Evolutionary conservation across 2,888 invertebrate genomes (phyloP).

Genomic region (Drosophila meridiana): DNA sequence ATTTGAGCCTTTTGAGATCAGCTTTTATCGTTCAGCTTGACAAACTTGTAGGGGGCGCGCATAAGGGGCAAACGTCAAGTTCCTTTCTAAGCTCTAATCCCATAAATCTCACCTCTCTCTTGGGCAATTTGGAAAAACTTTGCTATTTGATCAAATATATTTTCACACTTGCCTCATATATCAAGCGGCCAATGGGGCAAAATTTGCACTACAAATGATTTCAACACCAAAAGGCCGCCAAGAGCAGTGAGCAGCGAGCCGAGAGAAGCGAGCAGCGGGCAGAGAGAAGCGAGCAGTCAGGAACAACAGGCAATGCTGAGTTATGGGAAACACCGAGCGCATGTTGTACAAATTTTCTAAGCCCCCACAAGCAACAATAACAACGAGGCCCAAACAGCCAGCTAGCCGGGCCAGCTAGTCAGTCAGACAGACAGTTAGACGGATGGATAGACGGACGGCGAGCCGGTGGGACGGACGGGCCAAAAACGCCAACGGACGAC

Average conservation of each 20-base stretch:
- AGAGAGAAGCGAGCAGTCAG: slow-evolving; percentile 21
- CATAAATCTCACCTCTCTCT: slow-evolving; percentile 66
- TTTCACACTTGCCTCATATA: slow-evolving; percentile 82
- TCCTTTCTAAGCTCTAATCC: slow-evolving; percentile 64
- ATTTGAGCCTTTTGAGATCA: slow-evolving; percentile 7
- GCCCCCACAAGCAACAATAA: slow-evolving; percentile 69
- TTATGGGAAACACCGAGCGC: slow-evolving; percentile 77
- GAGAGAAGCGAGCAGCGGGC: slow-evolving; percentile 7
- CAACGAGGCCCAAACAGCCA: slow-evolving; percentile 27
- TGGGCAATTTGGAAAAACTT: slow-evolving; percentile 55
- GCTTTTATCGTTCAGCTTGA: slow-evolving; percentile 19
- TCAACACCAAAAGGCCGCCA: slow-evolving; percentile 81
- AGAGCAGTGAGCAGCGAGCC: slow-evolving; percentile 25
- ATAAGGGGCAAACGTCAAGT: slow-evolving; percentile 19
- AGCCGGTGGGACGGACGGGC: slow-evolving; percentile 11
- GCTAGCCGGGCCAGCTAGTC: slow-evolving; percentile 22
- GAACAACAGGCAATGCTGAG: slow-evolving; percentile 61
- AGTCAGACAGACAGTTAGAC: slow-evolving; percentile 19
- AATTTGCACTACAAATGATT: slow-evolving; percentile 83
- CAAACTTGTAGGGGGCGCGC: slow-evolving; percentile 16
- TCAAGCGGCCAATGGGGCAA: slow-evolving; percentile 72
- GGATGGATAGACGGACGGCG: slow-evolving; percentile 25
- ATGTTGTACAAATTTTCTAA: slow-evolving; percentile 76
- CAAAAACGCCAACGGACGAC: slow-evolving; percentile 64
- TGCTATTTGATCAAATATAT: slow-evolving; percentile 78